Conservation (phyloP, 1,140 invertebrate species). For the Drosophila sp. region DNA sequence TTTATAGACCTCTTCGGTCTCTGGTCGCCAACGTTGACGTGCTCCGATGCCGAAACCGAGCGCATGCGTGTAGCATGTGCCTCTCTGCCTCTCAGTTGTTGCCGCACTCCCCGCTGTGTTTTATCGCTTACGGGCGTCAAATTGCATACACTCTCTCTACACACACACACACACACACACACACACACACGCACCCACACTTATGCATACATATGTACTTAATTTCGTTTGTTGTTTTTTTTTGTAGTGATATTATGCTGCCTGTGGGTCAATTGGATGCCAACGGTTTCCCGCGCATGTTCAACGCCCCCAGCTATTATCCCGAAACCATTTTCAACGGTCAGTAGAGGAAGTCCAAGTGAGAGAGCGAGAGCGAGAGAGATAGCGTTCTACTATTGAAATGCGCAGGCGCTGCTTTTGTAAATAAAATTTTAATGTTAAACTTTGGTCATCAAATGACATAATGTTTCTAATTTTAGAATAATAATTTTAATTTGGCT, state of each 20-base stretch:
- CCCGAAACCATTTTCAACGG: conserved; percentile 84
- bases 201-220: conserved; percentile 7
- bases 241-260: conserved; percentile 80
- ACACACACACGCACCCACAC: conserved; percentile 23
- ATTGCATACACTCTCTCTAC: conserved; percentile 59
- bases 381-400: conserved; percentile 30
- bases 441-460: conserved; percentile 71
- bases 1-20: conserved; percentile 66
- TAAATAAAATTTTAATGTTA: conserved; percentile 67
- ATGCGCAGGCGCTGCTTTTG: conserved; percentile 51
- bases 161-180: conserved; percentile 34
- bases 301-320: conserved; percentile 84
- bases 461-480: conserved; percentile 54
- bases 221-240: conserved; percentile 14
- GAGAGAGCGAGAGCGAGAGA: conserved; percentile 2
- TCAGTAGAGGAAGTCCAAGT: conserved; percentile 58
- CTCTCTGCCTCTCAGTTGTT: conserved; percentile 39
- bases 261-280: conserved; percentile 82
- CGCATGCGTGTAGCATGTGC: conserved; percentile 83
- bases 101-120: conserved; percentile 61
- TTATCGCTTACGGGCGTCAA: conserved; percentile 64
- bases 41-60: conserved; percentile 55
- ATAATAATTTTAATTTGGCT: conserved; percentile 50
- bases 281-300: conserved; percentile 82
- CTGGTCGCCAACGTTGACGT: conserved; percentile 61